Percentiles rank a stretch among this genome's conserved stretches.
Evolutionary conservation across 2,113 vertebrate species (phyloP).

Genomic region (Calyptomena viridis): DNA sequence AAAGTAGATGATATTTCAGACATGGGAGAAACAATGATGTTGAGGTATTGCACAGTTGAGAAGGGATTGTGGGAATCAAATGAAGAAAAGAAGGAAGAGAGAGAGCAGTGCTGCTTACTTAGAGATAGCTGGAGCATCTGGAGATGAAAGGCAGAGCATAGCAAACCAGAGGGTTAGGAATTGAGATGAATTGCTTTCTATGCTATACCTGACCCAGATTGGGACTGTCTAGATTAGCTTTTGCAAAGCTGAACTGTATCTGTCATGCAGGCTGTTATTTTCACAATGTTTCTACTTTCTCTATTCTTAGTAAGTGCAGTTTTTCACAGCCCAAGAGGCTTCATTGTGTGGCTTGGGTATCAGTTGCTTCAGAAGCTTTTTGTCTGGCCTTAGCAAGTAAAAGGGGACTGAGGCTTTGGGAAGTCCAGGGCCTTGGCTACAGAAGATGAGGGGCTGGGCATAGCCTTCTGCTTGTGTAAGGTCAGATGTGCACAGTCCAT

Average conservation of each 20-base stretch:
- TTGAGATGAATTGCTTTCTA: not conserved
- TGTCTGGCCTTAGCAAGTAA: not conserved
- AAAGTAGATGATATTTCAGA: not conserved
- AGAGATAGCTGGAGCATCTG: not conserved
- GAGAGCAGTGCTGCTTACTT: not conserved
- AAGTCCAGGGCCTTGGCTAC: not conserved
- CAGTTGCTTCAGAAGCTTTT: not conserved
- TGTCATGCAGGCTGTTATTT: constrained; percentile 32
- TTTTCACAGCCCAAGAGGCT: not conserved
- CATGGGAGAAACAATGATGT: not conserved
- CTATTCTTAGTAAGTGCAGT: not conserved
- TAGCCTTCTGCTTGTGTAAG: not conserved
- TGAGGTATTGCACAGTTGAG: not conserved
- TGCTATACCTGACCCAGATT: not conserved
- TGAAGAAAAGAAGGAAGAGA: not conserved
- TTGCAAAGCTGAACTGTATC: constrained; percentile 7
- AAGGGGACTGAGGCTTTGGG: not conserved
- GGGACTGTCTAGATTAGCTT: not conserved
- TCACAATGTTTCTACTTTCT: not conserved
- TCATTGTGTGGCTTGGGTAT: not conserved
- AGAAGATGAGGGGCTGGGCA: too few species aligned
- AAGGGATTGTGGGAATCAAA: not conserved
- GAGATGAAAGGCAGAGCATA: not conserved
- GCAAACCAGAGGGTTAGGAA: not conserved
- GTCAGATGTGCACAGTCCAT: not conserved